Evolutionary conservation across 1,140 invertebrate species (phyloP).

Genomic region (Thaumatotibia leucotreta): DNA sequence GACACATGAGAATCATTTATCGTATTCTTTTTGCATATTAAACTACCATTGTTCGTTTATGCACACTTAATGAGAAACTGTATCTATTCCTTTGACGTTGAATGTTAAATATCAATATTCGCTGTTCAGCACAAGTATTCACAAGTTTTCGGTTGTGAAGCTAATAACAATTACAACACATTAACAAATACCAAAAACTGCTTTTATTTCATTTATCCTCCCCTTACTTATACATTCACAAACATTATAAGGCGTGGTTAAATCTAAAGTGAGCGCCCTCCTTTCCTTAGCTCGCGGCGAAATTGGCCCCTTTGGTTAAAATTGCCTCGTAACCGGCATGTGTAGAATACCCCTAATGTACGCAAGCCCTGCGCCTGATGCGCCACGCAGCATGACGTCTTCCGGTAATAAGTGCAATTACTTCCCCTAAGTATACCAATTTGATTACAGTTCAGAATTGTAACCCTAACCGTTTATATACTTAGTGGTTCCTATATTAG

Average conservation of each 20-base stretch:
- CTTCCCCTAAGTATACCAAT: constrained; percentile 16
- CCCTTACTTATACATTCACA: constrained; percentile 35
- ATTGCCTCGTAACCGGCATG: constrained; percentile 40
- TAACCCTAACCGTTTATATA: background rate
- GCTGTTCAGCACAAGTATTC: background rate
- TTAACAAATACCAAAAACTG: constrained; percentile 13
- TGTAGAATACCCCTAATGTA: constrained; percentile 40
- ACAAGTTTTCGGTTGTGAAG: background rate
- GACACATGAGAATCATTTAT: constrained; percentile 8
- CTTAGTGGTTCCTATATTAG: background rate
- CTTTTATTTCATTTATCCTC: constrained; percentile 30
- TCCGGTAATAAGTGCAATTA: constrained; percentile 34
- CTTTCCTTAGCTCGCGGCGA: constrained; percentile 40
- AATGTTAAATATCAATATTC: background rate
- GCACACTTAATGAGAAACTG: background rate
- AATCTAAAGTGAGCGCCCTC: constrained; percentile 41
- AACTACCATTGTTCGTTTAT: background rate
- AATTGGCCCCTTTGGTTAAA: constrained; percentile 48
- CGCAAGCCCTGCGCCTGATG: constrained; percentile 18
- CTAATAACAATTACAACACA: background rate
- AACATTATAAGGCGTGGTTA: constrained; percentile 55
- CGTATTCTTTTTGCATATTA: background rate
- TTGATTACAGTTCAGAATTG: constrained; percentile 12
- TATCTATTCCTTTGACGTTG: background rate
- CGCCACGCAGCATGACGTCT: constrained; percentile 35